phyloP scores from a whole-genome alignment of 2,888 invertebrate genomes.

The Lymantria monacha region DNA sequence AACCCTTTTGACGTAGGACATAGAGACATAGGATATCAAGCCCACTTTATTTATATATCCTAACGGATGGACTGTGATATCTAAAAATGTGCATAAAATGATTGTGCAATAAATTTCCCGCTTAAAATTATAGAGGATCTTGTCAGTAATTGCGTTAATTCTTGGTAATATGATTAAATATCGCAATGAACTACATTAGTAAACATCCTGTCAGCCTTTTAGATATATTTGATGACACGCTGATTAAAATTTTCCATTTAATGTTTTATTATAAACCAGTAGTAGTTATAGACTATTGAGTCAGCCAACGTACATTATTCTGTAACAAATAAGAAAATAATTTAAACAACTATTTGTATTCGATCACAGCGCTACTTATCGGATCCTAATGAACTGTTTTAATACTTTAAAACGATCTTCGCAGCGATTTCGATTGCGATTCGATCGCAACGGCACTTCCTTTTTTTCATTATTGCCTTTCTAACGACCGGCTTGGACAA shows the following conservation, averaged over 20 bases:
- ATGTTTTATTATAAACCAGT: no score
- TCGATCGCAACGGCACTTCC: no score
- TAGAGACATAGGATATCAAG: constrained; percentile 21
- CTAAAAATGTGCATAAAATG: constrained; percentile 11
- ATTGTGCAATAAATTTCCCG: constrained; percentile 13
- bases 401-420: no score
- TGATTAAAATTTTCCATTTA: not conserved
- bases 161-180: not conserved
- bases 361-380: no score
- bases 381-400: no score
- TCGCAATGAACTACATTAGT: not conserved
- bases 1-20: constrained; percentile 10
- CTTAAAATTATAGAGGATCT: constrained; percentile 9
- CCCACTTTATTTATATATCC: constrained; percentile 29
- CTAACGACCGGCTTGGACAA: no score
- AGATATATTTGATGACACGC: not conserved
- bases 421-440: no score
- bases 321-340: no score
- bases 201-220: not conserved
- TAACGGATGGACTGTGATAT: constrained; percentile 27
- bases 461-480: no score
- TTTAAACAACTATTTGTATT: no score
- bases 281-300: no score
- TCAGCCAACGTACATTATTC: no score
- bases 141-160: not conserved